phyloP scores from a whole-genome alignment of 2,888 invertebrate genomes.

The Aspidapion aeneum region DNA sequence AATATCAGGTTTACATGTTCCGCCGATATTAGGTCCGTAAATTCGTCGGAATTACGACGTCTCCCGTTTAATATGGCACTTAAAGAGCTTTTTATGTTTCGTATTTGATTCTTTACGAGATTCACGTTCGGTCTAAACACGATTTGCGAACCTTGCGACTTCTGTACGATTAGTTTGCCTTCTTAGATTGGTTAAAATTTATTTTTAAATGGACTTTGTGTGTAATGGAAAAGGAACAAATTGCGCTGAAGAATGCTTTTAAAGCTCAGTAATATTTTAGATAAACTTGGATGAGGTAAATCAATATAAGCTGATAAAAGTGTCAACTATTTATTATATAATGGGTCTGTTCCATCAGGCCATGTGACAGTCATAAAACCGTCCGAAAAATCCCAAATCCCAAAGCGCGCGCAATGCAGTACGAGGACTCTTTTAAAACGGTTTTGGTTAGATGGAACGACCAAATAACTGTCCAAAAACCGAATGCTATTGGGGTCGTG shows the following conservation, averaged over 20 bases:
- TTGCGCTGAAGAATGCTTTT: constrained; percentile 4
- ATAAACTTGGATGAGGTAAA: constrained; percentile 9
- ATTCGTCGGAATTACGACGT: neutral
- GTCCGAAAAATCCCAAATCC: too few relatives aligned
- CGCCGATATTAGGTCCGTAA: neutral
- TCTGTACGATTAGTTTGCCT: neutral
- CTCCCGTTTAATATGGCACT: neutral
- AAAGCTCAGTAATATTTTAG: constrained; percentile 11
- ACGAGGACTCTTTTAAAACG: too few relatives aligned
- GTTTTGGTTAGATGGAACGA: too few relatives aligned
- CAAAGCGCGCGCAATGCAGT: too few relatives aligned
- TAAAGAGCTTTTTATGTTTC: neutral
- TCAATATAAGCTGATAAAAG: constrained; percentile 10
- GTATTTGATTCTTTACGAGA: neutral
- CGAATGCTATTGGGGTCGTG: too few relatives aligned
- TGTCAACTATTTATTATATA: too few relatives aligned
- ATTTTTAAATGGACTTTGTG: neutral
- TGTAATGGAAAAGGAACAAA: neutral
- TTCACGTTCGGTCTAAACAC: neutral
- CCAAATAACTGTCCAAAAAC: too few relatives aligned
- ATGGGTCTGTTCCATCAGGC: too few relatives aligned
- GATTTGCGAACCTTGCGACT: neutral
- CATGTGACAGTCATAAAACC: too few relatives aligned
- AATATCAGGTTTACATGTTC: neutral
- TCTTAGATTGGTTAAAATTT: neutral